Base-by-base conservation (phyloP, 2,113 vertebrate species). In the Parotia lawesii region DNA sequence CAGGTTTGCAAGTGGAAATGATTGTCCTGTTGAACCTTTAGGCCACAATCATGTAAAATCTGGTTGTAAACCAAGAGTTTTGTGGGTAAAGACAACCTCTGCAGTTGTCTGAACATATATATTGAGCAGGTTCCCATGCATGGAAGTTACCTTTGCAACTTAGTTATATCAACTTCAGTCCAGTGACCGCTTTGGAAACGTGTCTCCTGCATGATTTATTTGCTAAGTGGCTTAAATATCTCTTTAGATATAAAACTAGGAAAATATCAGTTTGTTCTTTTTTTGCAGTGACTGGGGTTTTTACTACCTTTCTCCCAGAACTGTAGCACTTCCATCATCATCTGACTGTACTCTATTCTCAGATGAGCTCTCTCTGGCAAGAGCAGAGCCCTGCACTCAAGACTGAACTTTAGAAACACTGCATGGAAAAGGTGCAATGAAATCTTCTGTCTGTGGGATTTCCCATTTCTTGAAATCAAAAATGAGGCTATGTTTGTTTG, bases 21-120 rank as follows among this genome's bases (percentile, higher is more conserved):
- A 42, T 71, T 11, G 4, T 67, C 20, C 33, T 73, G 10, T 82
- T 66, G 47, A 76, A 70, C 33, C 16, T 72, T 58, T 50, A 79
- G 54, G 38, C 54, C 0, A 0, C 18, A 33, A 3, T 88, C 7
- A 4, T 28, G 35, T n/a, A 37, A 20, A 37, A 20, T 57, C 54
- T 76, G 44, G 16, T 57, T 53, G 17, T 48, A 73, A 91, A 76
- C 38, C 65, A 37, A n/a, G 35, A 58, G 61, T 35, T 21, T 24
- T 80, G 21, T 65, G 44, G 37, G 22, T 75, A 58, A 84, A 85
- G 48, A 29, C 24, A 60, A 33, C 10, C 7, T 64, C 48, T 37
- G 22, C 18, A n/a, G 13, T 57, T 78, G 20, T 78, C 25, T 72
- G 53, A 83, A 58, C 12, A 3, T 42, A 38, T 15, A n/a, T 20